phyloP scores from a whole-genome alignment of 1,140 invertebrate species.

The Orussus abietinus region DNA sequence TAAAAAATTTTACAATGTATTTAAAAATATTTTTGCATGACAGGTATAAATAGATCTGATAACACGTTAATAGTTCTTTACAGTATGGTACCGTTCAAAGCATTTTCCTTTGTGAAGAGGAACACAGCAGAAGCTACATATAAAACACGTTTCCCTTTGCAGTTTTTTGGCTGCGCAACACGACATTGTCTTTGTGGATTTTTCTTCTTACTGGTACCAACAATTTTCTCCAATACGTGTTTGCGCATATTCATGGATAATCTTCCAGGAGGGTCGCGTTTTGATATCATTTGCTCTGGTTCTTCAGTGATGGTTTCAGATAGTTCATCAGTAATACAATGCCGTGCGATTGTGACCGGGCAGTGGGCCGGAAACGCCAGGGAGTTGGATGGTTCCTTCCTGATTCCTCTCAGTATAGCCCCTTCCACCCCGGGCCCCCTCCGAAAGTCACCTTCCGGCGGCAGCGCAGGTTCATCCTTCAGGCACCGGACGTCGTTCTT shows the following conservation, averaged over 20 bases:
- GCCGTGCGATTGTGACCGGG: background rate
- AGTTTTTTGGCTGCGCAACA: conserved; percentile 5
- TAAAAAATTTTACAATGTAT: too few species aligned
- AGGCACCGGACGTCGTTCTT: too few species aligned
- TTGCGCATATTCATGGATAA: conserved; percentile 3
- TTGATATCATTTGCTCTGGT: too few species aligned
- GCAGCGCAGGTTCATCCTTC: too few species aligned
- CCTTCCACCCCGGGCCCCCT: too few species aligned
- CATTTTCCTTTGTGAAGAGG: conserved; percentile 8
- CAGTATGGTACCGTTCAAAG: conserved; percentile 5
- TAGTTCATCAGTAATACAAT: conserved; percentile 7
- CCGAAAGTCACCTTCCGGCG: too few species aligned
- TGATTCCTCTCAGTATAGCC: too few species aligned
- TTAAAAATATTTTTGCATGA: too few species aligned
- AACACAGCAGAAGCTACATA: conserved; percentile 4
- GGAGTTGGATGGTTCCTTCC: too few species aligned
- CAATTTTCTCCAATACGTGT: conserved; percentile 10
- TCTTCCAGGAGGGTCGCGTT: background rate
- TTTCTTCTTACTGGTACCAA: conserved; percentile 5
- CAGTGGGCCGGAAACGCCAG: too few species aligned
- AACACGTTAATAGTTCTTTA: conserved; percentile 10
- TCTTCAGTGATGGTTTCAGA: conserved; percentile 2
- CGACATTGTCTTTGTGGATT: conserved; percentile 6
- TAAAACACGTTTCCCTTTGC: conserved; percentile 9
- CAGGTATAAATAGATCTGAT: too few species aligned